Base-by-base conservation (phyloP, 2,113 vertebrate genomes). In the Sinocyclocheilus anshuiensis region DNA sequence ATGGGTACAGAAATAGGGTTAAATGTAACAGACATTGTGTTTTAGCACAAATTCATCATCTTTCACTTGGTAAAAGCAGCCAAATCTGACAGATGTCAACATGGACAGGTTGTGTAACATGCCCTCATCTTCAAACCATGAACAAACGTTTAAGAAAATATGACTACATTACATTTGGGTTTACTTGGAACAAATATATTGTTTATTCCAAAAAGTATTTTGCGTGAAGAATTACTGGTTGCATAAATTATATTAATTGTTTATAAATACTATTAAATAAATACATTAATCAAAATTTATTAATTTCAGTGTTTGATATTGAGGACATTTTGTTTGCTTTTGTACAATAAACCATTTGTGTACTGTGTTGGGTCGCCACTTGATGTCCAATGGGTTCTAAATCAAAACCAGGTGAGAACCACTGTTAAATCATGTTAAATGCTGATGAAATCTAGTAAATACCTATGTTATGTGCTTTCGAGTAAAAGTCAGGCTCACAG, bases 31-130 rank as follows among this genome's bases (percentile, higher is more conserved):
- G 29, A 33, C 29, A 33, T 33, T 33, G 29, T 33, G 29, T 33
- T 33, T 33, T 33, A 33, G 29, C 29, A 33, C 29, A 33, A 33
- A 33, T 33, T 33, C 29, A 33, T 33, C 29, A 33, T 33, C 29
- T 33, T 33, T 33, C 29, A 33, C 36, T 36, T 36, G 36, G 5
- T 36, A 6, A 36, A 36, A 36, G 36, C 4, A 5, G 36, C 16
- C 29, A 36, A 71, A 8, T 71, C 36, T 9, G 67, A 33, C 29
- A 33, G 29, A 33, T 33, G 29, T 7, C 67, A 71, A 63, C 61
- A 63, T 63, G 61, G 26, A 69, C 16, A 71, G 29, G 6, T 71
- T 71, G 16, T 71, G 67, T 71, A 71, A 71, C 29, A 71, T 71
- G 29, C 67, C 67, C 29, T 71, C 6, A 36, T 33, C 29, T 15